Evolutionary conservation across 2,113 vertebrate genomes (phyloP), one percentile per base, ranked within the genome.

Genomic region (Condylura cristata): DNA sequence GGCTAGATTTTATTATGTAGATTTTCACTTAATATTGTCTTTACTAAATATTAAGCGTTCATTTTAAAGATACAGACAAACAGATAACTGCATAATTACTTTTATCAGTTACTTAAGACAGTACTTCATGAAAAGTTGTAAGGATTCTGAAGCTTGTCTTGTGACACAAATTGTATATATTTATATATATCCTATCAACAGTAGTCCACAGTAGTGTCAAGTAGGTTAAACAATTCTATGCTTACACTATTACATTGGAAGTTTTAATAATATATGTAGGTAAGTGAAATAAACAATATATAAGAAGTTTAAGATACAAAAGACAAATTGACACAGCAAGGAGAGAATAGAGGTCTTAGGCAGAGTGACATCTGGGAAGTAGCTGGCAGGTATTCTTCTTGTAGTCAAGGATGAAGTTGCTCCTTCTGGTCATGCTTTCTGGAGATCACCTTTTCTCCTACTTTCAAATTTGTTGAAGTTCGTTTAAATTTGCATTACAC

Each of bases 11-110:
- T 68, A 89, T 79, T 79, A 60, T 56, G 20, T n/a, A 66, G 20
- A 51, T 63, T 83, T 91, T 89, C 32, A 58, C 39, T 91, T 56
- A 48, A 90, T 81, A 61, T 28, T 91, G 28, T 72, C 32, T 85
- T 3, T 22, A 63, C 66, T 51, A 91, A 83, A 79, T 2, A 68
- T 34, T 58, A 66, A 74, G 30, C 56, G 13, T 44, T 91, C 1
- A 48, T 71, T 82, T 86, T 74, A 65, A 14, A 53, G 1, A 71
- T 71, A 2, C 53, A 41, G 18, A 37, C 41, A 79, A 76, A 0
- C 46, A 94, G 7, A 41, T 71, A 72, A 0, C n/a, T 56, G 53
- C 74, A 16, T 56, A 2, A 26, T 53, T 91, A 90, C 93, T 88
- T n/a, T 70, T 17, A 44, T 60, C 46, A 48, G 8, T 34, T 60